Conservation (phyloP, 2,113 vertebrate genomes). For the Lathamus discolor region DNA sequence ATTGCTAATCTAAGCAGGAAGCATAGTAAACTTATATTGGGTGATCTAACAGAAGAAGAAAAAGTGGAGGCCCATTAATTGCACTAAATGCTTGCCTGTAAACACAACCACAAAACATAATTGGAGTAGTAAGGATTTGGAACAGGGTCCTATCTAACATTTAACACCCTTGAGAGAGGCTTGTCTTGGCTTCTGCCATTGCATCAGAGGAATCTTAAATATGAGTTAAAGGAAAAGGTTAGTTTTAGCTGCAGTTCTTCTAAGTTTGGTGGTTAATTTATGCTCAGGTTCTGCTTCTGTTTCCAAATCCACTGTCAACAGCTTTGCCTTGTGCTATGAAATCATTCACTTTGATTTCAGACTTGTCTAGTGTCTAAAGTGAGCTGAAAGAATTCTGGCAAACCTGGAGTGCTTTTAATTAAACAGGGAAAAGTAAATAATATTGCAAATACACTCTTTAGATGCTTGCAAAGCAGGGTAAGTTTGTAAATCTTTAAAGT, state of each 20-base stretch:
- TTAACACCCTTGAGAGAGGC: not conserved
- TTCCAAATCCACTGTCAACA: not conserved
- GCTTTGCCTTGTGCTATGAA: not conserved
- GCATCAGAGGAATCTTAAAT: not conserved
- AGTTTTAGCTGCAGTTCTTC: not conserved
- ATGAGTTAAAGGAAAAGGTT: not conserved
- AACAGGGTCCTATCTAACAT: not conserved
- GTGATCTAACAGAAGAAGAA: not conserved
- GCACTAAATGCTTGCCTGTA: not conserved
- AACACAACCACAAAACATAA: not conserved
- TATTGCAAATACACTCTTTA: not conserved
- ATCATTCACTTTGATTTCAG: not conserved
- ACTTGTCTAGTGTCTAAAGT: not conserved
- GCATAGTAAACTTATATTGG: not conserved
- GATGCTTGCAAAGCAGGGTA: not conserved
- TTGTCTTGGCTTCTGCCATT: not conserved
- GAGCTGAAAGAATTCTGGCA: not conserved
- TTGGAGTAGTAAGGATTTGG: not conserved
- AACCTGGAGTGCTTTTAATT: not conserved
- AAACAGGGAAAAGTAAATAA: not conserved
- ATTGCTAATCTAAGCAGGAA: slow-evolving; percentile 41
- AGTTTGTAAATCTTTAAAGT: not conserved
- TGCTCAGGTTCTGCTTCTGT: not conserved
- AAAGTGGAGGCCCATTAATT: not conserved
- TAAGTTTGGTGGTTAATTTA: not conserved